Evolutionary conservation across 2,888 invertebrate species (phyloP), one percentile per base, ranked within the genome.

Genomic region (Liopterus haemorrhoidalis): DNA sequence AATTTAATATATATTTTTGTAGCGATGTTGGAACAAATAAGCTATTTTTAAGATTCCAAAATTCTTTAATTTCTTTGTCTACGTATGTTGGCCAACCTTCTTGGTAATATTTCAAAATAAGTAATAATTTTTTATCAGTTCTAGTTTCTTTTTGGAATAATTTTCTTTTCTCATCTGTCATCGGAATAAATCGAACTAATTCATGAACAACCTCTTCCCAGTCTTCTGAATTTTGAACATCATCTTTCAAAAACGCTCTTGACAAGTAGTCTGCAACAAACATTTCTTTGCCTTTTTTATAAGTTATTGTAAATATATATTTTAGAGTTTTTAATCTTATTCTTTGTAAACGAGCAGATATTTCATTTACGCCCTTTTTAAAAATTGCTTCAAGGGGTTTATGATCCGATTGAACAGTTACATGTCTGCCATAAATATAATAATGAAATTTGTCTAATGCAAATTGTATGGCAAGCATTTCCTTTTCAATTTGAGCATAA

Each of bases 131-230:
- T 4, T 6, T 2, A 21, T 39, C 30, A 14, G n/a, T 31, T 41
- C n/a, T 21, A 2, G 16, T 35, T 46, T 30, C 33, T 38, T 37
- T 58, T 59, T 5, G 18, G 9, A 18, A 33, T 1, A n/a, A 2
- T 9, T 18, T 22, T 18, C 18, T 12, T 12, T 24, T 3, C 21
- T 20, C 16, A 33, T 19, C 33, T 27, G 24, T 24, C 19, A 11
- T 15, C 14, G 20, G 19, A 36, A 15, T 24, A 36, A 25, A 19
- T 21, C 32, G 14, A 12, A 5, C 9, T 22, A 24, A 31, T 12
- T 22, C 12, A 36, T 32, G 32, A 14, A 32, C 32, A 8, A 19
- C 32, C 16, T 32, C 16, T 15, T 18, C 5, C 19, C 16, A 32
- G 16, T 32, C 16, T 18, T 16, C 5, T 18, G 16, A 16, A 32